phyloP scores from a whole-genome alignment of 2,797 vertebrate genomes.

The Sorex maritimensis region DNA sequence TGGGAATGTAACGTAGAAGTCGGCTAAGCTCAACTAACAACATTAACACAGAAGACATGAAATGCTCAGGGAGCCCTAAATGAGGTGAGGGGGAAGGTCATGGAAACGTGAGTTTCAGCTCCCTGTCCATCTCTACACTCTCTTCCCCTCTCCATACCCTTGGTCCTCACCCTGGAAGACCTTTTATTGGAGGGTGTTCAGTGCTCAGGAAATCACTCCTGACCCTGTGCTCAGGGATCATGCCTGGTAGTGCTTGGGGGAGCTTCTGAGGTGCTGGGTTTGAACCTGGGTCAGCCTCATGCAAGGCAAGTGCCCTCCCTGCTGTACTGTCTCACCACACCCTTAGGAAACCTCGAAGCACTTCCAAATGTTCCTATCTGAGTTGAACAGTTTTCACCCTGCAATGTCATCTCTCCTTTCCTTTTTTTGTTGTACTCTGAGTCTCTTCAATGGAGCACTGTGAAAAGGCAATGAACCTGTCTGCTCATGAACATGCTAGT shows the following conservation, averaged over 20 bases:
- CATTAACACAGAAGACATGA: too few species aligned
- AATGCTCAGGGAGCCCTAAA: not conserved
- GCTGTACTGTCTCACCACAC: not conserved
- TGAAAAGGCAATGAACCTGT: not conserved
- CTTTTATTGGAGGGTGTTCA: too few species aligned
- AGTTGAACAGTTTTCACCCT: not conserved
- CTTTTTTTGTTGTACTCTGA: not conserved
- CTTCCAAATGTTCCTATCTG: not conserved
- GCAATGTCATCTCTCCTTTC: not conserved
- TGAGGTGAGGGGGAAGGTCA: not conserved
- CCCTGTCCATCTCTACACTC: not conserved
- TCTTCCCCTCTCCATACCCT: not conserved
- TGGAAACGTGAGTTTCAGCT: not conserved
- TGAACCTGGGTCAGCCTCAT: too few species aligned
- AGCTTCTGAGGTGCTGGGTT: too few species aligned
- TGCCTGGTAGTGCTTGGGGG: too few species aligned
- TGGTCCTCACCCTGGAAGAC: not conserved
- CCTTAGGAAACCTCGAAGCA: not conserved
- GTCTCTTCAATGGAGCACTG: not conserved
- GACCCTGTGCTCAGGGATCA: not conserved
- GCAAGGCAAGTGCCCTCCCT: too few species aligned
- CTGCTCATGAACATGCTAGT: not conserved
- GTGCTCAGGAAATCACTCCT: too few species aligned
- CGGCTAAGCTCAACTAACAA: too few species aligned
- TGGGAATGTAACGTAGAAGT: too few species aligned